Conservation (phyloP, 2,113 vertebrate genomes). For the Prionailurus bengalensis region DNA sequence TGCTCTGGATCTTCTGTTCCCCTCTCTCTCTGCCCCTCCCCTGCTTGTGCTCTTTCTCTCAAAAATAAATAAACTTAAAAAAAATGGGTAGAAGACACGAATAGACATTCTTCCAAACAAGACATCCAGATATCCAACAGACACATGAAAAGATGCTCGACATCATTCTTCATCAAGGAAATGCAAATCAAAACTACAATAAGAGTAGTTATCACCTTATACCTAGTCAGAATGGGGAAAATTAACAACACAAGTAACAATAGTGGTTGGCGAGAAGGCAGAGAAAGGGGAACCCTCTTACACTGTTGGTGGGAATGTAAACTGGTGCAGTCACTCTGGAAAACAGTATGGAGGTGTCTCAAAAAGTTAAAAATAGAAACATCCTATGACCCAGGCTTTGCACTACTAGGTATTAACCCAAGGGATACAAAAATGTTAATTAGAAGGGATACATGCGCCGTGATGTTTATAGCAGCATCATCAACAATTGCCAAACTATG, state of each 20-base stretch:
- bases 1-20: too few species aligned
- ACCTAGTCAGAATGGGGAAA: background rate
- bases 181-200: background rate
- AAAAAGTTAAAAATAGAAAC: too few species aligned
- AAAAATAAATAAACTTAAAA: too few species aligned
- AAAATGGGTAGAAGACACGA: background rate
- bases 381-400: too few species aligned
- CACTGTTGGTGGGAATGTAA: too few species aligned
- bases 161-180: background rate
- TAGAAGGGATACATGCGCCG: too few species aligned
- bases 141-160: background rate
- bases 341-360: too few species aligned
- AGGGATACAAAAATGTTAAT: too few species aligned
- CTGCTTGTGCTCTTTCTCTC: too few species aligned
- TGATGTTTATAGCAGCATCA: background rate
- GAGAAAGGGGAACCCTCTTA: background rate
- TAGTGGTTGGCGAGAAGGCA: background rate
- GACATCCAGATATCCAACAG: background rate
- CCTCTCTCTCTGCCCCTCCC: too few species aligned
- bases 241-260: background rate
- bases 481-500: background rate
- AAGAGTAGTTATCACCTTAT: background rate
- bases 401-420: too few species aligned
- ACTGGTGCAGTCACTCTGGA: too few species aligned
- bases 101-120: background rate